A percentile compares a stretch with the other conserved stretches of the same genome.
Evolutionary conservation across 2,797 vertebrate species (phyloP).

Genomic region (Carduelis carduelis): DNA sequence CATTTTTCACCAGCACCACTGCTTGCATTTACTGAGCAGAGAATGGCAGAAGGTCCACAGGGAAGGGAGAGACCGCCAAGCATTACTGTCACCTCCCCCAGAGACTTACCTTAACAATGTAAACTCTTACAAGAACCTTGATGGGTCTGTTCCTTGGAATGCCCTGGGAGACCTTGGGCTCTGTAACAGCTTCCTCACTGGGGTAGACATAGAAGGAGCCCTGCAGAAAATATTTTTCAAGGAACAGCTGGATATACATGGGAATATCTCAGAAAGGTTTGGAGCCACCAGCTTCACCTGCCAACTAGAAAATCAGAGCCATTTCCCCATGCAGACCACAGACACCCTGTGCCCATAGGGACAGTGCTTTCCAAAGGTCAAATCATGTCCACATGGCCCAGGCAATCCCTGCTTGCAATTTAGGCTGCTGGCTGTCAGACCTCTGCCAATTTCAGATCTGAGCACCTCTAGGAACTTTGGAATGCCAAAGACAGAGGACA

Average conservation of each 20-base stretch:
- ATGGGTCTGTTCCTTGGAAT: slow-evolving; percentile 87
- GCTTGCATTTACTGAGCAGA: not conserved
- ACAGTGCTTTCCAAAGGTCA: not conserved
- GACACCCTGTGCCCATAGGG: not conserved
- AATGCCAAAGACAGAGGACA: not conserved
- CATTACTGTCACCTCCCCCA: not conserved
- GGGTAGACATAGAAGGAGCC: slow-evolving; percentile 93
- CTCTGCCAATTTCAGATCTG: not conserved
- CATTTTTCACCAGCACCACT: not conserved
- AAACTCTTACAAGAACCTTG: slow-evolving; percentile 88
- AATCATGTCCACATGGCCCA: not conserved
- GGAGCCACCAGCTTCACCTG: not conserved
- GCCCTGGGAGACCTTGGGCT: slow-evolving; percentile 80
- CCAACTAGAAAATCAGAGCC: not conserved
- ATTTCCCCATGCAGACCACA: not conserved
- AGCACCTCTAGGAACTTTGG: not conserved
- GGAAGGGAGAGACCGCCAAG: not conserved
- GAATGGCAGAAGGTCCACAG: not conserved
- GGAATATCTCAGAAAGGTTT: not conserved
- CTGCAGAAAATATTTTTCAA: slow-evolving; percentile 62
- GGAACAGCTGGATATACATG: not conserved
- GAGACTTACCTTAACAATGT: slow-evolving; percentile 86
- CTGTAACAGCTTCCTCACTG: slow-evolving; percentile 58
- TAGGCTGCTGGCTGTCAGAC: not conserved
- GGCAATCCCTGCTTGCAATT: not conserved